These are phyloP conservation scores for Tragelaphus imberbis DNA, from an alignment of 2,113 vertebrate genomes.

Conservation along the genomic window DNA sequence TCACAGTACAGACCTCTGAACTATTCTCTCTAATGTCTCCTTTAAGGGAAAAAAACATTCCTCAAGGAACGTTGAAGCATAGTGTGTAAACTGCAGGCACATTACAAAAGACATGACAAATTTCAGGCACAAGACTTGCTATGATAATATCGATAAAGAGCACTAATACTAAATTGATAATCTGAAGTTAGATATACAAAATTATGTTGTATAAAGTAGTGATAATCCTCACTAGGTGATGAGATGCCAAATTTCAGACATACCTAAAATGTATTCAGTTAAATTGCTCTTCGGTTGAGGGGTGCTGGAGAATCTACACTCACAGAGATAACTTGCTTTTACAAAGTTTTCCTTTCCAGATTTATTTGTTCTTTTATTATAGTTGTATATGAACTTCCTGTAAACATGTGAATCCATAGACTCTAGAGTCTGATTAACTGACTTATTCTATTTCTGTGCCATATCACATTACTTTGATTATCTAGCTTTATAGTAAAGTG, in stretches of 20 bases:
- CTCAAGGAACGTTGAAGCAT: background rate
- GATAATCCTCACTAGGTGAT: background rate
- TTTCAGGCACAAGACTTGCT: background rate
- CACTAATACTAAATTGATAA: background rate
- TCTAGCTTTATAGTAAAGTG: background rate
- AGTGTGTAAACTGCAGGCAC: background rate
- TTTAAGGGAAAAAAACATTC: background rate
- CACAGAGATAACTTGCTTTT: background rate
- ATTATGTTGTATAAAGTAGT: background rate
- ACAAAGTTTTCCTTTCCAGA: background rate
- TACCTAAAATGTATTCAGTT: background rate
- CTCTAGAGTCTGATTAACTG: background rate
- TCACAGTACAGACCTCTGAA: background rate
- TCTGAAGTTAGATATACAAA: background rate
- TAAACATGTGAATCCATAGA: background rate
- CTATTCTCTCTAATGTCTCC: background rate
- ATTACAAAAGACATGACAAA: background rate
- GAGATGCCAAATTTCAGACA: background rate
- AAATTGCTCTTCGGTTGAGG: background rate
- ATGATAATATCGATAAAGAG: background rate
- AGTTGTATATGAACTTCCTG: background rate
- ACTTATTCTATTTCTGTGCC: background rate
- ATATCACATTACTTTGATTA: background rate
- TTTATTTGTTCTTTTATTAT: background rate
- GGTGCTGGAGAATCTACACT: background rate